Evolutionary conservation across 1,140 invertebrate species (phyloP).

Genomic region (Notospermus geniculatus): DNA sequence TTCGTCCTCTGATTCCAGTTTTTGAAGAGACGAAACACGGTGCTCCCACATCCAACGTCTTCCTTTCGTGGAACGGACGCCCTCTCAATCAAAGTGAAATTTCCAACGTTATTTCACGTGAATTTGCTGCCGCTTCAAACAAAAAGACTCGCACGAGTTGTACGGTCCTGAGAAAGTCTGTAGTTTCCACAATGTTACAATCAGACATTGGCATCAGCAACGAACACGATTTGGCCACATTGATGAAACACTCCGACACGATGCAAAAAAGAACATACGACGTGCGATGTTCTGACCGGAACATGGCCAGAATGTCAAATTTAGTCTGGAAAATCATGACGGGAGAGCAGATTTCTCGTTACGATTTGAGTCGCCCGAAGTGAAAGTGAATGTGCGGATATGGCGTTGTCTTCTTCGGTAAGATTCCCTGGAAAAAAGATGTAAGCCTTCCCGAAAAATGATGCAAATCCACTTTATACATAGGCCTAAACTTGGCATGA

Average conservation of each 20-base stretch:
- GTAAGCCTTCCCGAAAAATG: too few relatives aligned
- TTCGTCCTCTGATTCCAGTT: constrained; percentile 2
- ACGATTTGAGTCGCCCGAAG: background rate
- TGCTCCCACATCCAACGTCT: background rate
- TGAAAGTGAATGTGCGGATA: too few relatives aligned
- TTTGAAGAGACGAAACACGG: constrained; percentile 1
- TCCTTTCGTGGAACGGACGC: background rate
- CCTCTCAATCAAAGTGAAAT: background rate
- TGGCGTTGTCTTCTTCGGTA: too few relatives aligned
- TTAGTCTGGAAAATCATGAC: background rate
- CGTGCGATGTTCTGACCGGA: background rate
- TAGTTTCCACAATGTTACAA: background rate
- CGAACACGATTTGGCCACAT: background rate
- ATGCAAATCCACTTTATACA: too few relatives aligned
- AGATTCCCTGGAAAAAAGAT: too few relatives aligned
- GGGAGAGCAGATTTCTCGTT: background rate
- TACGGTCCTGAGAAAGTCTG: constrained; percentile 1
- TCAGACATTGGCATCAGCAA: background rate
- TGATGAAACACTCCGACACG: constrained; percentile 2
- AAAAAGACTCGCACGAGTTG: background rate
- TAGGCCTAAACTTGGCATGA: too few relatives aligned
- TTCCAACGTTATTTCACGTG: background rate
- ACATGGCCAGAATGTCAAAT: constrained; percentile 4
- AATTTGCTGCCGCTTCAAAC: background rate
- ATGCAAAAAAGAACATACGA: constrained; percentile 5